phyloP scores from a whole-genome alignment of 2,113 vertebrate species.

The Odontesthes bonariensis region DNA sequence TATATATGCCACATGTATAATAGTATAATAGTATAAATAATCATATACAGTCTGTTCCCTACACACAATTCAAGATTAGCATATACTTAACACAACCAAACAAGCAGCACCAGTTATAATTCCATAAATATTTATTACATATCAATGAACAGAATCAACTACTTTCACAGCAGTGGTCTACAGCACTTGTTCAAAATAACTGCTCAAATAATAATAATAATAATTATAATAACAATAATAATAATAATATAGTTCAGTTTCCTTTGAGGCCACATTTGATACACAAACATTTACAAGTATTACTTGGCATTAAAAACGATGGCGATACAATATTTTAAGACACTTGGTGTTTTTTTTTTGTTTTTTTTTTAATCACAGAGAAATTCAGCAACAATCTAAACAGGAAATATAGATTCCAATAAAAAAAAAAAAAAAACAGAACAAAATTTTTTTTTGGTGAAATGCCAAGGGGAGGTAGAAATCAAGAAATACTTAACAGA shows the following conservation, averaged over 20 bases:
- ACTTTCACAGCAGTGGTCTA: slow-evolving; percentile 89
- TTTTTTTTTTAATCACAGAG: slow-evolving; percentile 83
- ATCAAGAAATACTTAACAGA: slow-evolving; percentile 62
- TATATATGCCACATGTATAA: too few relatives aligned
- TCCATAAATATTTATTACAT: slow-evolving; percentile 93
- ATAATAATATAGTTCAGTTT: slow-evolving; percentile 82
- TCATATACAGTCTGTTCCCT: too few relatives aligned
- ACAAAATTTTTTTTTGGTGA: slow-evolving; percentile 44
- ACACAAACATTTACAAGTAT: slow-evolving; percentile 90
- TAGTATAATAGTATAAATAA: too few relatives aligned
- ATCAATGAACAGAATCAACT: slow-evolving; percentile 87
- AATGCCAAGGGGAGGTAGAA: slow-evolving; percentile 73
- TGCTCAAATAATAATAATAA: slow-evolving; percentile 78
- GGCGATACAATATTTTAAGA: slow-evolving; percentile 92
- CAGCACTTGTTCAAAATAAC: slow-evolving; percentile 87
- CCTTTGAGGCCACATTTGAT: slow-evolving; percentile 89
- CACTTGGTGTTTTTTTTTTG: slow-evolving; percentile 87
- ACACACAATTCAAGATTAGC: neutral
- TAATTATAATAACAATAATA: slow-evolving; percentile 68
- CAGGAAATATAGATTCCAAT: slow-evolving; percentile 85
- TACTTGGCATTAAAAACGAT: slow-evolving; percentile 92
- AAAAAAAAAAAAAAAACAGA: slow-evolving; percentile 73
- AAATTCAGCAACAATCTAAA: slow-evolving; percentile 88
- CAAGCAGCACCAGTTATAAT: slow-evolving; percentile 66
- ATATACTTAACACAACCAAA: neutral